Base-by-base conservation (phyloP, 2,113 vertebrate genomes). In the Okapia johnstoni region DNA sequence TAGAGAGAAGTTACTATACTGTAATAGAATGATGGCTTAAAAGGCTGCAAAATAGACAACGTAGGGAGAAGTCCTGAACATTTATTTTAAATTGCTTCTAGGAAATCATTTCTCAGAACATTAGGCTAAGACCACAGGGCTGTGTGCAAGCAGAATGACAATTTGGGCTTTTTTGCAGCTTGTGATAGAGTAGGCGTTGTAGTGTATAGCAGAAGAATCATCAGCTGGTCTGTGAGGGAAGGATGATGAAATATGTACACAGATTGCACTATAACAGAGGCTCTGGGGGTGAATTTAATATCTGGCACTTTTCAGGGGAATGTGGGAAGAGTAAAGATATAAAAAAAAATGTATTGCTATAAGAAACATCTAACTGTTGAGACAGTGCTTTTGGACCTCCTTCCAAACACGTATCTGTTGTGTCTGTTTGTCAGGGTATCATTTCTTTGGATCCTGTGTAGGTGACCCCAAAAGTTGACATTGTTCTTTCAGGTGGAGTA, bases 311-410 rank as follows among this genome's bases (percentile, higher is more conserved):
- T 95, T 76, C 36, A 85, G 48, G 58, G 93, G 33, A 89, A 85
- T 85, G 76, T 88, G 63, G 43, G 48, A 92, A 96, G 88, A 46
- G 52, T 70, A 88, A 96, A n/a, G 43, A 55, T 93, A 66, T 60
- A 40, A 83, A 58, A 86, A 61, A 76, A 58, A 52, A 52, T 63
- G 58, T 85, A 76, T 15, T 50, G 46, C 23, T 86, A 14, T 94
- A 58, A 92, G 92, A 88, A 96, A 73, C 89, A 88, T n/a, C 55
- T 90, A 58, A 63, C 36, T 61, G 12, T 79, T 86, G 91, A 30
- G 55, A 84, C 6, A 81, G 54, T 19, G 28, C 25, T 92, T 93
- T 94, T 15, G 61, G 61, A 91, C 88, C 7, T 36, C 23, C 73
- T 88, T 79, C 80, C 30, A 90, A 76, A 55, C 8, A 17, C 33